These are phyloP conservation scores for Mesorhabditis spiculigera DNA, from an alignment of 2,888 invertebrate genomes.

Conservation along the genomic window DNA sequence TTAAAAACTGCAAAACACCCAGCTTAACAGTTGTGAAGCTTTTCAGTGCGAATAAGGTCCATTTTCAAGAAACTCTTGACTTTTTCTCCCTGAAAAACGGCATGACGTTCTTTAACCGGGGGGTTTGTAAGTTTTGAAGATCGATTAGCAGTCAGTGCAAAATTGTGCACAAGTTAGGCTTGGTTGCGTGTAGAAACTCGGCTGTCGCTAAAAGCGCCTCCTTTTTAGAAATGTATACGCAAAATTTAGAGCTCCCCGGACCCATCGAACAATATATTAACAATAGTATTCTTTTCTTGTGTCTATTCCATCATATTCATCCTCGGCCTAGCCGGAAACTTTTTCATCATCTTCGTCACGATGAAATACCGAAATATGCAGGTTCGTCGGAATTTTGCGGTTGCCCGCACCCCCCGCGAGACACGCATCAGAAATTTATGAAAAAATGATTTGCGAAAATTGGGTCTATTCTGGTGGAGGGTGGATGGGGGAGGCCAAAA, in stretches of 20 bases:
- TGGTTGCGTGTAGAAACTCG: too few relatives aligned
- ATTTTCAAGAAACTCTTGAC: too few relatives aligned
- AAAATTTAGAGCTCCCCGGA: slow-evolving; percentile 29
- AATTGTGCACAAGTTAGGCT: too few relatives aligned
- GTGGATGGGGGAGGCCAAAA: slow-evolving; percentile 6
- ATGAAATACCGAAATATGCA: slow-evolving; percentile 38
- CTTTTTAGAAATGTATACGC: too few relatives aligned
- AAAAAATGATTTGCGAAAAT: slow-evolving; percentile 14
- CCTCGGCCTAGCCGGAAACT: slow-evolving; percentile 53
- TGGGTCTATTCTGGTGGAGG: slow-evolving; percentile 12
- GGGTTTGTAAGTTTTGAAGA: too few relatives aligned
- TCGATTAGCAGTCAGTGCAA: too few relatives aligned
- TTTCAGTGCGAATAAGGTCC: too few relatives aligned
- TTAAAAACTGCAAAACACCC: too few relatives aligned
- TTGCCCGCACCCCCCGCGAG: slow-evolving; percentile 12
- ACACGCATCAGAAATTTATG: slow-evolving; percentile 11
- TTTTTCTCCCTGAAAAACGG: too few relatives aligned
- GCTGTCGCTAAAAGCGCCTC: too few relatives aligned
- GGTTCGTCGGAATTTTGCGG: slow-evolving; percentile 20
- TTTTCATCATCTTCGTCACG: slow-evolving; percentile 48
- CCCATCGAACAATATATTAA: slow-evolving; percentile 34
- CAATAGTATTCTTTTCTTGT: slow-evolving; percentile 38
- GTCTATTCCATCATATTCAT: slow-evolving; percentile 48
- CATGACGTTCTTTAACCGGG: too few relatives aligned
- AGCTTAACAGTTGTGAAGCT: too few relatives aligned